Percentiles rank a stretch among this genome's conserved stretches.
phyloP scores from a whole-genome alignment of 1,140 invertebrate genomes.

The Oreohelix idahoensis region DNA sequence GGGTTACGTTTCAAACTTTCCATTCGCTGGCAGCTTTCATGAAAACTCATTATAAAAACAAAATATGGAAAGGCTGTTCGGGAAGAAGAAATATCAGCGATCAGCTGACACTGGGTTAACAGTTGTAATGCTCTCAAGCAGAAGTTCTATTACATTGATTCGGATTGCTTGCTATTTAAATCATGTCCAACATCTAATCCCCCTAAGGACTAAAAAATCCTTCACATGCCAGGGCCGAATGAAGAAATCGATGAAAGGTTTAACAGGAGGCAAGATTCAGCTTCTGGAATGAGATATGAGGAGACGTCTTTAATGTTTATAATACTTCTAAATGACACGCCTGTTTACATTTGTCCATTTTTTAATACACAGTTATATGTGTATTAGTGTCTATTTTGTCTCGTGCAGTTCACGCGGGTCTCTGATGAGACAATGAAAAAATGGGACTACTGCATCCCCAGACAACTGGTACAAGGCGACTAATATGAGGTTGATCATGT shows the following conservation, averaged over 20 bases:
- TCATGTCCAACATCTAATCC: neutral
- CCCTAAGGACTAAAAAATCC: neutral
- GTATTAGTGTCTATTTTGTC: too few relatives aligned
- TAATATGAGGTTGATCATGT: too few relatives aligned
- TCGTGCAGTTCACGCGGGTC: too few relatives aligned
- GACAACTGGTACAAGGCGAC: too few relatives aligned
- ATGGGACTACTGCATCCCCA: too few relatives aligned
- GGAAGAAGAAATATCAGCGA: neutral
- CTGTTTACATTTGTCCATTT: too few relatives aligned
- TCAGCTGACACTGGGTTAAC: neutral
- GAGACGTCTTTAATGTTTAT: too few relatives aligned
- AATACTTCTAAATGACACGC: too few relatives aligned
- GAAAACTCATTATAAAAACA: neutral
- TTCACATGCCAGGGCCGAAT: neutral
- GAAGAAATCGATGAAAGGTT: neutral
- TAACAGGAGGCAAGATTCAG: too few relatives aligned
- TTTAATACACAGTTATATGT: too few relatives aligned
- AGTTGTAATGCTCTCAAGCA: neutral
- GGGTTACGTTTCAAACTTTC: neutral
- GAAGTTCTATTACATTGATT: neutral
- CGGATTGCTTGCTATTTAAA: neutral
- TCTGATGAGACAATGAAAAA: too few relatives aligned
- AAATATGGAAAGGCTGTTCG: neutral
- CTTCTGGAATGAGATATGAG: too few relatives aligned
- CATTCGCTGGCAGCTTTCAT: neutral